These are phyloP conservation scores for Acrobasis repandana DNA, from an alignment of 2,888 invertebrate genomes.

Conservation along the genomic window DNA sequence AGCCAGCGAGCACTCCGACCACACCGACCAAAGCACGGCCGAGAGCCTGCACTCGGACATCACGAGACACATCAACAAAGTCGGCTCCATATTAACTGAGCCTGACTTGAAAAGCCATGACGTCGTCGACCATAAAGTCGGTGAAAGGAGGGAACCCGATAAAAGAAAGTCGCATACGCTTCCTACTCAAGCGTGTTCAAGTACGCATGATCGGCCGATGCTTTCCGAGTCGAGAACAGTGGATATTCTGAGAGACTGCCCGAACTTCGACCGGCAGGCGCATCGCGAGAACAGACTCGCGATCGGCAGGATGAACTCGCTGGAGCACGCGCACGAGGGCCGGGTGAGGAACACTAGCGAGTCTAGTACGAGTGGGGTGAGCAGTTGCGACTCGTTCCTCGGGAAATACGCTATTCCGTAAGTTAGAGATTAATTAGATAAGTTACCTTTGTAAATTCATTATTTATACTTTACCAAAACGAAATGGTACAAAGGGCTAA, in stretches of 20 bases:
- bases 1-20: slow-evolving; percentile 74
- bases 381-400: slow-evolving; percentile 90
- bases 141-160: slow-evolving; percentile 51
- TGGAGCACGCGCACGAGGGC: slow-evolving; percentile 68
- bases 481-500: no score
- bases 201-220: slow-evolving; percentile 85
- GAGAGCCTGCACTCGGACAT: slow-evolving; percentile 70
- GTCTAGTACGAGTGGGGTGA: slow-evolving; percentile 91
- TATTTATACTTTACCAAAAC: no score
- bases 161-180: slow-evolving; percentile 81
- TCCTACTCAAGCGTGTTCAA: slow-evolving; percentile 77
- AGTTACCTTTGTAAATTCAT: no score
- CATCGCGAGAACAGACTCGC: slow-evolving; percentile 53
- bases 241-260: slow-evolving; percentile 78
- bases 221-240: slow-evolving; percentile 87
- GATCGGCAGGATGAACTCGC: slow-evolving; percentile 66
- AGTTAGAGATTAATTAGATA: no score
- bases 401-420: slow-evolving; percentile 84
- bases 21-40: slow-evolving; percentile 72
- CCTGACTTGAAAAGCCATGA: slow-evolving; percentile 54
- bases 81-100: slow-evolving; percentile 47
- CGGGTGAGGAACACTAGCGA: slow-evolving; percentile 83
- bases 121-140: slow-evolving; percentile 55
- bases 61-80: slow-evolving; percentile 48
- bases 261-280: slow-evolving; percentile 59